Base-by-base conservation (phyloP, 2,113 vertebrate species). In the Hymenochirus boettgeri region DNA sequence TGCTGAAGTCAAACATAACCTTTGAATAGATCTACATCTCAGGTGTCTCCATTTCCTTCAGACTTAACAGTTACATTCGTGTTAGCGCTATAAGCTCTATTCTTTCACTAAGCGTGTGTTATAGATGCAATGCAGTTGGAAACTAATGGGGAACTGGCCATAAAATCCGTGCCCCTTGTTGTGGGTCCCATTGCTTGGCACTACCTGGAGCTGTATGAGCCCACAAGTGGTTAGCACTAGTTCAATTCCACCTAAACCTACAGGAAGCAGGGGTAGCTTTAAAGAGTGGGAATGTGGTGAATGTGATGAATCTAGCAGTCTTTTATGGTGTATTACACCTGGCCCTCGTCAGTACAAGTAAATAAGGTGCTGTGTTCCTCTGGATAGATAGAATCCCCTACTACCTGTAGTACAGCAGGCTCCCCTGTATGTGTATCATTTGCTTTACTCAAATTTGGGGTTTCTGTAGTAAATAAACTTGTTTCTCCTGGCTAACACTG, bases 401-500 rank as follows among this genome's bases (percentile, higher is more conserved):
- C n/a, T n/a, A n/a, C n/a, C n/a, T n/a, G n/a, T n/a, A n/a, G 13
- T 42, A 17, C 39, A 4, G 13, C 17, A 15, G 3, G 15, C 3
- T 42, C 39, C 17, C 39, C 39, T 21, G 25, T 22, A 57, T 35
- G 37, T 35, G 26, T 31, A 35, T 25, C 26, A n/a, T 53, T 53
- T 27, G 15, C n/a, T 53, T 53, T 53, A 57, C 31, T 58, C 35
- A 24, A 42, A 47, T 47, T 29, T 47, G 4, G 46, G 31, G 31
- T 48, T 52, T 48, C 42, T 11, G 12, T 45, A 21, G 35, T 67
- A 57, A 57, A 42, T 13, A 21, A 35, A 17, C 17, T 26, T 9
- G 35, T 50, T 59, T 58, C n/a, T 51, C 13, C 13, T 58, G 64
- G 22, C 26, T 67, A 52, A 51, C 45, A 58, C 46, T 48, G 35